These are phyloP conservation scores for Leptoteleia sp. DNA, from an alignment of 1,140 invertebrate species.

Conservation along the genomic window DNA sequence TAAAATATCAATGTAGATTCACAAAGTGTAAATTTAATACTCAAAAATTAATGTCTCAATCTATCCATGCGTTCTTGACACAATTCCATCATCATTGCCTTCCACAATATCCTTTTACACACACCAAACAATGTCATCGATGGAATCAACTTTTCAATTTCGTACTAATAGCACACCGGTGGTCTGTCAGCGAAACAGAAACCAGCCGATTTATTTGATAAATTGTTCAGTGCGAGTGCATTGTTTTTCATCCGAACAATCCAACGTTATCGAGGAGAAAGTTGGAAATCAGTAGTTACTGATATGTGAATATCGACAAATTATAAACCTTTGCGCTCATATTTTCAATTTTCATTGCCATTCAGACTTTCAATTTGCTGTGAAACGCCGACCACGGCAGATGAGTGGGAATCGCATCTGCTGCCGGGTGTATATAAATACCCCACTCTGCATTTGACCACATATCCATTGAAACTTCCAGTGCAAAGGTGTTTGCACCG, in stretches of 20 bases:
- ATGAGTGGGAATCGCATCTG: conserved; percentile 37
- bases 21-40: too few relatives aligned
- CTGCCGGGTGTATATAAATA: conserved; percentile 52
- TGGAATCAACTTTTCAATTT: too few relatives aligned
- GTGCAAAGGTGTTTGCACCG: too few relatives aligned
- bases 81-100: too few relatives aligned
- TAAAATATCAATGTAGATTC: too few relatives aligned
- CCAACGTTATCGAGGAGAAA: conserved; percentile 48
- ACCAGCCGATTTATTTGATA: too few relatives aligned
- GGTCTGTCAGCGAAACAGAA: too few relatives aligned
- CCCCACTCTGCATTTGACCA: background rate
- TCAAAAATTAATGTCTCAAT: too few relatives aligned
- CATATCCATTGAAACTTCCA: too few relatives aligned
- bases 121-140: too few relatives aligned
- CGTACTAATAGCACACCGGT: too few relatives aligned
- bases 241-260: conserved; percentile 21
- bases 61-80: background rate
- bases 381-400: conserved; percentile 25
- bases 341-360: conserved; percentile 52
- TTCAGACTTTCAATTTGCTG: conserved; percentile 50
- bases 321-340: conserved; percentile 28
- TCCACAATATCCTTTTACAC: too few relatives aligned
- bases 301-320: conserved; percentile 16
- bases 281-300: conserved; percentile 27
- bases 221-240: conserved; percentile 8